A percentile compares a stretch with the other conserved stretches of the same genome.
Conservation (phyloP, 2,797 vertebrate species). For the Eupleurogrammus muticus region DNA sequence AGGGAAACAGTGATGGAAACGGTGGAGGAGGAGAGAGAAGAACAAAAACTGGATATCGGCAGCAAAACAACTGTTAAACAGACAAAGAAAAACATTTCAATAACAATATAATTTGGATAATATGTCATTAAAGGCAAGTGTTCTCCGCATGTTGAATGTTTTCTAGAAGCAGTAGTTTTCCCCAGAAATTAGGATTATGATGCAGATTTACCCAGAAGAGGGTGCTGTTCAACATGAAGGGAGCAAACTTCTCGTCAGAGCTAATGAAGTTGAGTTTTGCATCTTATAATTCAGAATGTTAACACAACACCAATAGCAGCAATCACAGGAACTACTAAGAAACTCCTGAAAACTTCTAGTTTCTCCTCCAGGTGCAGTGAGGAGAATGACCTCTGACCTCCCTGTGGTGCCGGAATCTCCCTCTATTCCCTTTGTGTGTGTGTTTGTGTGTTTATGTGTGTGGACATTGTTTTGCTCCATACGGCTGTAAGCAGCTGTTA, state of each 20-base stretch:
- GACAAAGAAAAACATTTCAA: no score
- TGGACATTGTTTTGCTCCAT: slow-evolving; percentile 55
- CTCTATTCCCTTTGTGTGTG: slow-evolving; percentile 25
- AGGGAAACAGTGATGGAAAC: no score
- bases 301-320: background rate
- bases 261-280: background rate
- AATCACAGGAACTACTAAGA: background rate
- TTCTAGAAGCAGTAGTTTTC: no score
- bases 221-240: slow-evolving; percentile 34
- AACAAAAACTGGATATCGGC: no score
- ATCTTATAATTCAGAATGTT: background rate
- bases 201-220: slow-evolving; percentile 27
- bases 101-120: no score
- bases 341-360: background rate
- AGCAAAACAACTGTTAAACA: no score
- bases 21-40: no score
- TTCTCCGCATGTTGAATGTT: no score
- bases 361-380: background rate
- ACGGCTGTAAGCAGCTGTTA: slow-evolving; percentile 61
- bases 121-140: no score
- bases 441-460: slow-evolving; percentile 3
- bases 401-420: slow-evolving; percentile 15
- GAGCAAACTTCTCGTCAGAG: background rate
- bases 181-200: no score
- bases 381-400: slow-evolving; percentile 36